Percentiles rank a stretch among this genome's conserved stretches.
Evolutionary conservation across 2,888 invertebrate genomes (phyloP).

Genomic region (Tenodera sinensis): DNA sequence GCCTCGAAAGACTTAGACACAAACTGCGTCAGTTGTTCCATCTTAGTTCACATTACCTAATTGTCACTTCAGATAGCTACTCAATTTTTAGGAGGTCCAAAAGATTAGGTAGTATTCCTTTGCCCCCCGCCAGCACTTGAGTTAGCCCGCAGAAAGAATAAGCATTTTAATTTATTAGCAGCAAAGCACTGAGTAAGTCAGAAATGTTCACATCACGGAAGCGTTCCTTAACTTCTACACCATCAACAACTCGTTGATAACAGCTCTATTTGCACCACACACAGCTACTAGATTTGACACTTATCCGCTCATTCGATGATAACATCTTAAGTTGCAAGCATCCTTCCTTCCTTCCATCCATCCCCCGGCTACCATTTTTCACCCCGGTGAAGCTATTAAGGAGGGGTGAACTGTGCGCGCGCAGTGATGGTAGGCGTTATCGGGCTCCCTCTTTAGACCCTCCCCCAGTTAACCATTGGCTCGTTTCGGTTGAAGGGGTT

Average conservation of each 20-base stretch:
- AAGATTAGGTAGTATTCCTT: background rate
- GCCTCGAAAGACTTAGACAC: slow-evolving; percentile 79
- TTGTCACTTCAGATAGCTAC: background rate
- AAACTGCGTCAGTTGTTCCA: slow-evolving; percentile 89
- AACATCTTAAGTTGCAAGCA: background rate
- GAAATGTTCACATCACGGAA: background rate
- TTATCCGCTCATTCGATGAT: background rate
- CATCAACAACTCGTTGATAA: background rate
- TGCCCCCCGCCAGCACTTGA: background rate
- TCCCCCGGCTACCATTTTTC: background rate
- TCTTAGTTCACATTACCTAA: slow-evolving; percentile 39
- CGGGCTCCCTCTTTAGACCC: background rate
- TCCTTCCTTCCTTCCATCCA: background rate
- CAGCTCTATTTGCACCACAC: background rate
- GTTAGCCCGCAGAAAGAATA: background rate
- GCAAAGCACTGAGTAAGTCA: background rate
- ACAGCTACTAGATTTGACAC: background rate
- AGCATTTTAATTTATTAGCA: background rate
- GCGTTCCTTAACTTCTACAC: background rate
- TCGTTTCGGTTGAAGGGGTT: background rate
- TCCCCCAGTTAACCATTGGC: background rate
- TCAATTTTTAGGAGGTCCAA: background rate
- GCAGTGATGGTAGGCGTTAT: background rate
- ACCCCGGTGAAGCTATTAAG: background rate
- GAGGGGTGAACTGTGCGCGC: background rate